phyloP scores from a whole-genome alignment of 2,797 vertebrate genomes.

The Ptychobarbus kaznakovi region DNA sequence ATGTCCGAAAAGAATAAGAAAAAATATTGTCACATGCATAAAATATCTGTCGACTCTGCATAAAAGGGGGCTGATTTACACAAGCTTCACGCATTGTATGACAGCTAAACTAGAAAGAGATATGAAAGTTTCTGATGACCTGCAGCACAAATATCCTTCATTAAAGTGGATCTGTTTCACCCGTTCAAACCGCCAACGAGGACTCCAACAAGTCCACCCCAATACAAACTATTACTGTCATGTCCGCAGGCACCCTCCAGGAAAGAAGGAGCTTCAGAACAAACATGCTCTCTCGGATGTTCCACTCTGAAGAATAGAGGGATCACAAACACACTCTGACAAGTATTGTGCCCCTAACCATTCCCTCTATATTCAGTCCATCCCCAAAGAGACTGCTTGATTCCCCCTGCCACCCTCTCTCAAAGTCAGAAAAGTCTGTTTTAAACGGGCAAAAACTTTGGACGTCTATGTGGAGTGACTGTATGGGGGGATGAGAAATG shows the following conservation, averaged over 20 bases:
- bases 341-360: conserved; percentile 78
- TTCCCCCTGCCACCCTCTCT: conserved; percentile 65
- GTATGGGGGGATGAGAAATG: conserved; percentile 15
- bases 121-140: conserved; percentile 40
- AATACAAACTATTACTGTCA: conserved; percentile 83
- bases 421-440: conserved; percentile 65
- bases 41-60: conserved; percentile 36
- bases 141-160: conserved; percentile 29
- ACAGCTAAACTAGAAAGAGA: conserved; percentile 17
- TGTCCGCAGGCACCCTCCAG: conserved; percentile 81
- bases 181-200: conserved; percentile 80
- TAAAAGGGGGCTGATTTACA: conserved; percentile 4
- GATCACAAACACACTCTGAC: conserved; percentile 85
- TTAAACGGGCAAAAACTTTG: conserved; percentile 63
- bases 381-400: conserved; percentile 62
- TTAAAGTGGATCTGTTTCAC: conserved; percentile 61
- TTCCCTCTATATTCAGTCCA: conserved; percentile 58
- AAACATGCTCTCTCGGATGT: conserved; percentile 87
- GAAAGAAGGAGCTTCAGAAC: conserved; percentile 81
- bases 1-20: conserved; percentile 14
- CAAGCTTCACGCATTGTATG: background rate
- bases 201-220: conserved; percentile 82
- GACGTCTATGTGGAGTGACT: conserved; percentile 58
- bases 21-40: background rate
- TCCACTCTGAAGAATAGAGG: conserved; percentile 77